phyloP scores from a whole-genome alignment of 2,888 invertebrate species.

The Chrysopilus asiliformis region DNA sequence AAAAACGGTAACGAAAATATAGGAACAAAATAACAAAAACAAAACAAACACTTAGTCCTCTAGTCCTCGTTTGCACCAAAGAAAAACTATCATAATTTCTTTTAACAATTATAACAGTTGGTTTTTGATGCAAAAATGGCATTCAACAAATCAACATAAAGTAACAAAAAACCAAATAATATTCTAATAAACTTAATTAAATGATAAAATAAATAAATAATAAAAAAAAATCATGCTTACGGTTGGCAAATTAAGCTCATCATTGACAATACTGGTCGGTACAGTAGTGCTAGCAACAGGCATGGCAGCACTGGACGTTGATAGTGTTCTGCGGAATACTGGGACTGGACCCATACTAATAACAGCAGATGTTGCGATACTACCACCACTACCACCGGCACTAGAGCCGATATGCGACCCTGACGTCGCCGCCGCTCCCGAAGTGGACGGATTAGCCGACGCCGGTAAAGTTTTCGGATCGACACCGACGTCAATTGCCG shows the following conservation, averaged over 20 bases:
- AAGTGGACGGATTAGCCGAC: constrained; percentile 10
- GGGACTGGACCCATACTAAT: constrained; percentile 28
- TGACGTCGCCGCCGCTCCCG: constrained; percentile 15
- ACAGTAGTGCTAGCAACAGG: constrained; percentile 40
- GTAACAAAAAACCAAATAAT: no score
- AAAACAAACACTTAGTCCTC: no score
- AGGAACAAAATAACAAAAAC: no score
- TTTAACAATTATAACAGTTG: no score
- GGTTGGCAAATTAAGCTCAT: constrained; percentile 35
- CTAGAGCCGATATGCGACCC: constrained; percentile 22
- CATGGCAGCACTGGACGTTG: constrained; percentile 26
- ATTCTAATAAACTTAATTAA: constrained; percentile 9
- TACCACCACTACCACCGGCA: constrained; percentile 19
- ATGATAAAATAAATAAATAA: constrained; percentile 15
- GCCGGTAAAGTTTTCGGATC: no score
- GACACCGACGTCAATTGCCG: no score
- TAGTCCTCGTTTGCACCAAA: no score
- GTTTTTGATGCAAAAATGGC: no score
- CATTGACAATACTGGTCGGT: constrained; percentile 43
- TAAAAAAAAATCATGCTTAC: constrained; percentile 29
- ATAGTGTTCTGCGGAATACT: constrained; percentile 32
- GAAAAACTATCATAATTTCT: no score
- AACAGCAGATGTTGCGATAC: constrained; percentile 10
- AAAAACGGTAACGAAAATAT: no score
- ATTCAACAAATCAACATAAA: no score